Base-by-base conservation (phyloP, 2,888 invertebrate species). In the Griposia aprilina region DNA sequence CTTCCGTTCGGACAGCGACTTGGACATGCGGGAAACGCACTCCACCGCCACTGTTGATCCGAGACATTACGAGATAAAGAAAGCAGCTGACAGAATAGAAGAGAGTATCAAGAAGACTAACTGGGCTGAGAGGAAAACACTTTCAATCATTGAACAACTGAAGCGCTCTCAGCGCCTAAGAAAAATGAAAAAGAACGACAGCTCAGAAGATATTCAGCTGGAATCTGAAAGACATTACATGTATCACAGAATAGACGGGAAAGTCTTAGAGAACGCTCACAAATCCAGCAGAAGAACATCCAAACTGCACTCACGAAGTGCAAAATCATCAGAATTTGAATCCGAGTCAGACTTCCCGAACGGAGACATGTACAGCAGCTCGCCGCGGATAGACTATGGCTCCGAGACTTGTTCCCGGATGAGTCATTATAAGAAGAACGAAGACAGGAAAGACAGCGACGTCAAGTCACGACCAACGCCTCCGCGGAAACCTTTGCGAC, bases 401-500 rank as follows among this genome's bases (percentile, higher is more conserved):
- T 97, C 97, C 0, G 98, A 98, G 89, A 97, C 97, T 2, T 94
- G 96, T 57, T 97, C 97, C 36, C 91, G 96, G 81, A 89, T 94
- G 88, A 93, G 95, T 73, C 95, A 96, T 88, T 96, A 97, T 84
- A 94, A 93, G 75, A 97, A 96, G 88, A 94, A 96, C 82, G 94
- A 96, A 11, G 96, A 96, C 3, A 85, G 94, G 65, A 90, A 91
- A 72, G 92, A 93, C 23, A 91, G 90, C 13, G 97, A 97, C 72
- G 92, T 91, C 15, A 97, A 97, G 82, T 96, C 97, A 5, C 96
- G 98, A 75, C 98, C 98, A 0, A 98, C 98, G 23, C 99, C 99
- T 8, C 99, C 99, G 36, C 98, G 98, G 90, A 99, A 99, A 92
- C 99, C 99, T 0, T 94, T 98, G 70, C 97, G 99, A 17, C 95